Evolutionary conservation across 2,888 invertebrate species (phyloP).

Genomic region (Melikaiella ostensackeni): DNA sequence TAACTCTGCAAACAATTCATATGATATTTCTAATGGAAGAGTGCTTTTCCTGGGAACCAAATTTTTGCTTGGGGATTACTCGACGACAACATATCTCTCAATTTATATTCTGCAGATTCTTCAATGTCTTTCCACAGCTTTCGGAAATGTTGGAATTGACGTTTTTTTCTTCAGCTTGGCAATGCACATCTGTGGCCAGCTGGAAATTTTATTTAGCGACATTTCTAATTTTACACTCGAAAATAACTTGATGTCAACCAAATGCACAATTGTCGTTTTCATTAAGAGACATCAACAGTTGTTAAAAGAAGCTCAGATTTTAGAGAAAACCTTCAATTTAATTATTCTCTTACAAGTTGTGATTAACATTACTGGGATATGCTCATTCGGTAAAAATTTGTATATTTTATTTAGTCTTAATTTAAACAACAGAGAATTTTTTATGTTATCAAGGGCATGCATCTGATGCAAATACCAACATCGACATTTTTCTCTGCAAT

Average conservation of each 20-base stretch:
- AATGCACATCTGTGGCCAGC: conserved; percentile 72
- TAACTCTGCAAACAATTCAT: not conserved
- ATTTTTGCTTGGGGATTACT: not conserved
- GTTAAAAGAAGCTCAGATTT: conserved; percentile 44
- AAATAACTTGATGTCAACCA: conserved; percentile 26
- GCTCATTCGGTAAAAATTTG: not conserved
- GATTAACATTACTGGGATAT: conserved; percentile 8
- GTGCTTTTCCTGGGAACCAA: not conserved
- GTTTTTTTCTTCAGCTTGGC: conserved; percentile 66
- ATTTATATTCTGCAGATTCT: not conserved
- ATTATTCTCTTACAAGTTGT: conserved; percentile 56
- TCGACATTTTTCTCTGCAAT: too few relatives aligned
- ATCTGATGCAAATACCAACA: too few relatives aligned
- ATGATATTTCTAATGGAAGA: not conserved
- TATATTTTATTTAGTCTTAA: not conserved
- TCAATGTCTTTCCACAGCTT: conserved; percentile 7
- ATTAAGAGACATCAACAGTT: conserved; percentile 37
- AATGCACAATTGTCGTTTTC: conserved; percentile 28
- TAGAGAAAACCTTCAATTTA: conserved; percentile 52
- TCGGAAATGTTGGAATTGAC: conserved; percentile 62
- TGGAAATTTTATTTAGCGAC: conserved; percentile 64
- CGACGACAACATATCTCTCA: not conserved
- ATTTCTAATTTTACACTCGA: conserved; percentile 50
- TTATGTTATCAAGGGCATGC: too few relatives aligned
- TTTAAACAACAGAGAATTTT: not conserved